phyloP scores from a whole-genome alignment of 2,888 invertebrate species.

The Phrixothrix hirtus region DNA sequence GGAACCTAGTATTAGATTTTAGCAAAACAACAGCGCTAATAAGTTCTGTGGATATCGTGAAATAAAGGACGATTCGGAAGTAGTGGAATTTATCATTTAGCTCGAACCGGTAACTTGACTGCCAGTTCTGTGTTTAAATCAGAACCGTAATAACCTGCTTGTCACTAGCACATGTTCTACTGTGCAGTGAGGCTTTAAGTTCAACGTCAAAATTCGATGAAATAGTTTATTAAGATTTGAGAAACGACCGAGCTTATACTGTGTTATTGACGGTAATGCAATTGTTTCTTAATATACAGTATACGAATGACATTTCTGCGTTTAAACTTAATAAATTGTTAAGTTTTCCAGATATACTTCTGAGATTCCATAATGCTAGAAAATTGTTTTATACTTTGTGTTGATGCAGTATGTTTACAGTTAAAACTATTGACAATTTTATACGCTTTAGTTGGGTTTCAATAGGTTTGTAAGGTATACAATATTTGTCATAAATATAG shows the following conservation, averaged over 20 bases:
- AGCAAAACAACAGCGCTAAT: neutral
- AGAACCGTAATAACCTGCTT: conserved; percentile 49
- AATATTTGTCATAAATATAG: too few species aligned
- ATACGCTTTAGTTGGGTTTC: too few species aligned
- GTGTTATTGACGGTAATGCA: conserved; percentile 29
- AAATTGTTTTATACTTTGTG: too few species aligned
- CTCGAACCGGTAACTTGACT: conserved; percentile 43
- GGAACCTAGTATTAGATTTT: neutral
- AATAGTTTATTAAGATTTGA: conserved; percentile 33
- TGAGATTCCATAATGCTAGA: too few species aligned
- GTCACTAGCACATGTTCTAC: conserved; percentile 47
- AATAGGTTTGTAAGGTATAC: too few species aligned
- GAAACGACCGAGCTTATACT: conserved; percentile 19
- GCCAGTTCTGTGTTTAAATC: conserved; percentile 47
- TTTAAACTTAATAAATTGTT: neutral
- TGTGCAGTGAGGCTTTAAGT: conserved; percentile 41
- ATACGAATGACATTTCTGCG: neutral
- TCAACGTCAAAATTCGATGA: conserved; percentile 39
- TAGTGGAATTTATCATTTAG: conserved; percentile 44
- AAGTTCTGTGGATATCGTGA: conserved; percentile 21
- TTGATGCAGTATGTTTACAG: too few species aligned
- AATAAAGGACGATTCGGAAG: conserved; percentile 32
- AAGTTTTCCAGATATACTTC: too few species aligned
- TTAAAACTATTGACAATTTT: too few species aligned
- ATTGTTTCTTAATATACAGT: conserved; percentile 23